Percentiles rank a stretch among this genome's conserved stretches.
Evolutionary conservation across 2,113 vertebrate genomes (phyloP).

Genomic region (Chaetodon auriga): DNA sequence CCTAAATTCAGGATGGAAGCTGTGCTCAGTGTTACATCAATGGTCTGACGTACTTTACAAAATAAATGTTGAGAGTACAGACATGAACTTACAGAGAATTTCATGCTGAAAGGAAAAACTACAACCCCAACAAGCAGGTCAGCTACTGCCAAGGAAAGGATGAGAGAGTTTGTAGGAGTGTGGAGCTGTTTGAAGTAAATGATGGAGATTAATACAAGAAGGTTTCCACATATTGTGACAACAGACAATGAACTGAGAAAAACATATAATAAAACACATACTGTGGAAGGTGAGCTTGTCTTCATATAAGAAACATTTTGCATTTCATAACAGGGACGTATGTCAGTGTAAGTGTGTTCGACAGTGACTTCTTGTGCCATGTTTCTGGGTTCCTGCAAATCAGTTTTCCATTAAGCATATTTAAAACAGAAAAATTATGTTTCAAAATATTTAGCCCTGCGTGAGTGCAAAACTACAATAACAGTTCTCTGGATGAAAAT

Average conservation of each 20-base stretch:
- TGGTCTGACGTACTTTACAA: constrained; percentile 55
- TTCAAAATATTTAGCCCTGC: too few species aligned
- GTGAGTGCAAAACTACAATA: too few species aligned
- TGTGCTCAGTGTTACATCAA: constrained; percentile 51
- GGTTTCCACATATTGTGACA: constrained; percentile 45
- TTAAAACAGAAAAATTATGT: not conserved
- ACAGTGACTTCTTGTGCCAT: constrained; percentile 16
- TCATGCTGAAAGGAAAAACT: constrained; percentile 8
- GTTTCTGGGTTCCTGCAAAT: not conserved
- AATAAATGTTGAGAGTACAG: constrained; percentile 39
- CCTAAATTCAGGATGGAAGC: constrained; percentile 63
- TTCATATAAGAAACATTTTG: not conserved
- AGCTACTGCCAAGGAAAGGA: constrained; percentile 26
- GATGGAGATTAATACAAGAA: constrained; percentile 44
- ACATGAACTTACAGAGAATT: constrained; percentile 43
- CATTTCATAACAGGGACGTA: constrained; percentile 34
- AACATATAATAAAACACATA: constrained; percentile 26
- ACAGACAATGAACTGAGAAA: constrained; percentile 36
- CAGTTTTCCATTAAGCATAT: not conserved
- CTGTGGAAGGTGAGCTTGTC: constrained; percentile 13
- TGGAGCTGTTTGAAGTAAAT: constrained; percentile 49
- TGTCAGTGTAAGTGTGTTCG: not conserved
- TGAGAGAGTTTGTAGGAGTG: constrained; percentile 24
- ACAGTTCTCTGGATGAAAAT: too few species aligned
- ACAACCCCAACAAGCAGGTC: constrained; percentile 28